Base-by-base conservation (phyloP, 2,797 vertebrate genomes). In the Sternotherus odoratus region DNA sequence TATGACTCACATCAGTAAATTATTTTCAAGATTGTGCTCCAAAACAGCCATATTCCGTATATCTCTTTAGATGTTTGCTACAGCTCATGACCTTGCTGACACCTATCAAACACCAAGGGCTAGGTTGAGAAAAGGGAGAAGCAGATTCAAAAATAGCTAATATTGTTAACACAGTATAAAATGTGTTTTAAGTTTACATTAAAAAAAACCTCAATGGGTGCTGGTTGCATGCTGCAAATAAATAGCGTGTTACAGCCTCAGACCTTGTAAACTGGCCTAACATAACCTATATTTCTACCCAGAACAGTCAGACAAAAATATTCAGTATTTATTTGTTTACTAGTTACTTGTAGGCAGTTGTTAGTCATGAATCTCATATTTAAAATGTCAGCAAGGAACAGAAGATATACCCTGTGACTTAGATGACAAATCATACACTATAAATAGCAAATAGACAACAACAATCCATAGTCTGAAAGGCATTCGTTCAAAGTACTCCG, bases 341-440 rank as follows among this genome's bases (percentile, higher is more conserved):
- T 66, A 21, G 17, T 93, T 88, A 69, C 30, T 83, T 3, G 4
- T 43, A 4, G n/a, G 19, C 4, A 75, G 83, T 93, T 92, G 1
- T 79, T 88, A 81, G 39, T 8, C 5, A 12, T 87, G 85, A 80
- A 88, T 86, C 49, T 95, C 39, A 92, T 39, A 75, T 85, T 85
- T 79, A n/a, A 93, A 90, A 72, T 6, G 39, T 56, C 8, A 9
- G 75, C 2, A 33, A 24, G 30, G 13, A 93, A 66, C 7, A 74
- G 54, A 49, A 82, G 4, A 1, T 74, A 2, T 5, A 5, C 57
- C 82, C 28, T 8, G 9, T 36, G 4, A 77, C 69, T 91, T 94
- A 78, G 2, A 80, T 57, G 28, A 23, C 69, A 84, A 83, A 75
- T 1, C 19, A 1, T 1, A 21, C 17, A 49, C 85, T 69, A 3